Conservation (phyloP, 2,113 vertebrate species). For the Chionodraco myersi region DNA sequence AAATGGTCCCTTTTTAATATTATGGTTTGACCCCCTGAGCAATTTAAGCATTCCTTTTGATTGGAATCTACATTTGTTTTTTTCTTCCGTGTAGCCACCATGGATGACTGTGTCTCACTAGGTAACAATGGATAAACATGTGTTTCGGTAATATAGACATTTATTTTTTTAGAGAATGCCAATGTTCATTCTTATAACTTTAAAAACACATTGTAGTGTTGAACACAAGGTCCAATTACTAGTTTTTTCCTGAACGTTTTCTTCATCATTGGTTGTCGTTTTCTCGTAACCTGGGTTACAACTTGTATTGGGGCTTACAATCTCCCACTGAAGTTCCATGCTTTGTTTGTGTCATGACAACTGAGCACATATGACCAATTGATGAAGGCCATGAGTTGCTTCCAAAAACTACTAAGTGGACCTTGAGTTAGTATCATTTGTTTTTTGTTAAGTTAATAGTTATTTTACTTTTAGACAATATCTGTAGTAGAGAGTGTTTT, state of each 20-base stretch:
- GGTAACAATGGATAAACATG: conserved; percentile 53
- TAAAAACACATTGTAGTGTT: neutral
- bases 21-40: neutral
- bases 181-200: neutral
- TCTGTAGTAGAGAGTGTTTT: neutral
- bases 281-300: neutral
- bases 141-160: conserved; percentile 16
- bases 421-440: neutral
- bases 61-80: conserved; percentile 36
- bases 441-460: neutral
- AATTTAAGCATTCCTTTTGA: too few species aligned
- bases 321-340: neutral
- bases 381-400: neutral
- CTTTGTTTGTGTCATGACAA: neutral
- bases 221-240: conserved; percentile 19
- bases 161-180: neutral
- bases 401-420: conserved; percentile 5
- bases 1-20: neutral
- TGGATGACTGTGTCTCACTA: conserved; percentile 59
- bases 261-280: neutral
- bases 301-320: neutral
- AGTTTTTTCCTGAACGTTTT: neutral
- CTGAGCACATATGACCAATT: neutral
- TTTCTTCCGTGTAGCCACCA: conserved; percentile 39
- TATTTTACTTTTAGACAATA: neutral